phyloP scores from a whole-genome alignment of 2,797 vertebrate genomes.

The Liasis olivaceus region DNA sequence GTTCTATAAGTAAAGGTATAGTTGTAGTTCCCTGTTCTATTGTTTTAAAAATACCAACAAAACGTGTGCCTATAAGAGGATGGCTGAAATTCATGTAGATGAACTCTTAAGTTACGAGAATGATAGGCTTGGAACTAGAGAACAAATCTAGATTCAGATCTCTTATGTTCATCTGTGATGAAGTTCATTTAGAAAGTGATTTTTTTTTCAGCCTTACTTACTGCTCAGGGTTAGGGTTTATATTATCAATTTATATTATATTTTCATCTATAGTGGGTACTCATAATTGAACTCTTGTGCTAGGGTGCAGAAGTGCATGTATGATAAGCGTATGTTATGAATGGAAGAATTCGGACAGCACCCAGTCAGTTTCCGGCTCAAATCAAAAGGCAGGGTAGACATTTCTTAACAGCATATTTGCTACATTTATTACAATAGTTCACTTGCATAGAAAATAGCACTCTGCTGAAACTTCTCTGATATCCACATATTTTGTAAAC shows the following conservation, averaged over 20 bases:
- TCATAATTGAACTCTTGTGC: neutral
- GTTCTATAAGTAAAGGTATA: neutral
- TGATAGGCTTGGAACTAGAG: neutral
- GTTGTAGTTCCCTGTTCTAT: neutral
- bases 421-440: neutral
- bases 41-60: neutral
- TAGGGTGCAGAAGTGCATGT: neutral
- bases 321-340: neutral
- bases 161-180: neutral
- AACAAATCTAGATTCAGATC: neutral
- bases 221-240: neutral
- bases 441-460: neutral
- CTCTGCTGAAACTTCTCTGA: neutral
- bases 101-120: neutral
- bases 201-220: neutral
- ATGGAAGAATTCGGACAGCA: neutral
- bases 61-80: neutral
- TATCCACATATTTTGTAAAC: neutral
- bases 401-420: neutral
- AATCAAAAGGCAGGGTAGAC: neutral
- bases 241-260: neutral
- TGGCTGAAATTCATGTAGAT: neutral
- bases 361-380: neutral
- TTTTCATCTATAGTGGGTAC: neutral
- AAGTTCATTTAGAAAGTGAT: neutral